Base-by-base conservation (phyloP, 1,140 invertebrate genomes). In the Pantala flavescens region DNA sequence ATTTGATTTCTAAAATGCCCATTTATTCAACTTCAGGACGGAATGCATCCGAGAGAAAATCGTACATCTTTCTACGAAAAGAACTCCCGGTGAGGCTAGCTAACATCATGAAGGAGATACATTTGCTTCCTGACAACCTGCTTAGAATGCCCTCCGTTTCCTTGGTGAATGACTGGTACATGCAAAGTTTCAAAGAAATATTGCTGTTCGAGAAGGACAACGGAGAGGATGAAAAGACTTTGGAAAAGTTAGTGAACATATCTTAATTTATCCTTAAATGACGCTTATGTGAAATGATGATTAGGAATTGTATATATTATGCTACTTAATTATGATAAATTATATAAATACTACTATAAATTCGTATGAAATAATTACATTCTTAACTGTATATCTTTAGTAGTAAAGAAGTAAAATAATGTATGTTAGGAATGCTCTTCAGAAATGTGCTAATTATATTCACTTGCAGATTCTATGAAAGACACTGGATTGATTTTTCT, bases 61-160 rank as follows among this genome's bases (percentile, higher is more conserved):
- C 94, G 0, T 98, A 91, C 80, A 86, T 94, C 77, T 98, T 99
- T 81, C 85, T 99, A n/a, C 87, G 95, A 70, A 96, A 98, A 82
- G 97, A 98, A 84, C 82, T 99, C 71, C 96, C 96, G 1, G 96
- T 98, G 1, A 87, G 97, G 71, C 84, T 98, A 77, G 96, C 97
- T 10, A 98, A 98, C 81, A 98, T 99, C 77, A 98, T 98, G 95
- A 97, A 98, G 82, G 97, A 99, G 84, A 97, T 99, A 79, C 92
- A 95, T 71, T 82, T 98, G 28, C 83, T 98, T 19, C 97, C 97
- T 0, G 92, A 95, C 74, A 92, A 93, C 80, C 85, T 99, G 10
- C 84, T 97, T 1, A 85, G 88, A 75, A 97, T 95, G 89, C 94
- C 94, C 0, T 97, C 95, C 0, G 93, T 98, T 7, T 87, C 88